Conservation (phyloP, 2,797 vertebrate genomes). For the Heteromormyrus szaboi region DNA sequence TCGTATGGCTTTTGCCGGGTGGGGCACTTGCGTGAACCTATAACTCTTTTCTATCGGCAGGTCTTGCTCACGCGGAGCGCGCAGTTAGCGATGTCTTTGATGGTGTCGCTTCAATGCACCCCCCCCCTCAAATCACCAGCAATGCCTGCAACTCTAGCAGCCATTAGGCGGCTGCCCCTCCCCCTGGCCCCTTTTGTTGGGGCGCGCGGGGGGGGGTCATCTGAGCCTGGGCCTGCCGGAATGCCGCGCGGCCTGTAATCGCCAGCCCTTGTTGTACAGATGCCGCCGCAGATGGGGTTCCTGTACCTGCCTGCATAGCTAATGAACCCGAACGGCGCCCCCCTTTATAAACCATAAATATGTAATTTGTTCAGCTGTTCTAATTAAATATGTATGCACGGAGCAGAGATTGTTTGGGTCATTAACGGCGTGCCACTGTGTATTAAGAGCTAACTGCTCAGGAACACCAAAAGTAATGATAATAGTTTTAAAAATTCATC, state of each 20-base stretch:
- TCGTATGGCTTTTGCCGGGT: neutral
- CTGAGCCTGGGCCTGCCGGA: slow-evolving; percentile 50
- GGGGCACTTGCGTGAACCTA: neutral
- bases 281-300: slow-evolving; percentile 89
- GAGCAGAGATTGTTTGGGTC: slow-evolving; percentile 88
- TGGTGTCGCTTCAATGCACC: neutral
- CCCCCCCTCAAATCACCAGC: neutral
- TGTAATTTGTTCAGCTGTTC: slow-evolving; percentile 99
- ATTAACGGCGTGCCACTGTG: slow-evolving; percentile 81
- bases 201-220: neutral
- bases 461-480: slow-evolving; percentile 39
- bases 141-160: neutral
- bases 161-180: neutral
- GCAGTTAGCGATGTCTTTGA: neutral
- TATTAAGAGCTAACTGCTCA: slow-evolving; percentile 64
- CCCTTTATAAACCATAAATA: slow-evolving; percentile 96
- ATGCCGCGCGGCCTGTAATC: slow-evolving; percentile 71
- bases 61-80: neutral
- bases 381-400: slow-evolving; percentile 98
- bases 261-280: slow-evolving; percentile 88
- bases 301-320: slow-evolving; percentile 93
- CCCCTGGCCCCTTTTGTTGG: neutral
- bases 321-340: slow-evolving; percentile 83
- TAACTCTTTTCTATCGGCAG: neutral
- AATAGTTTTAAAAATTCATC: slow-evolving; percentile 41